phyloP scores from a whole-genome alignment of 2,888 invertebrate species.

The Eristalis arbustorum region DNA sequence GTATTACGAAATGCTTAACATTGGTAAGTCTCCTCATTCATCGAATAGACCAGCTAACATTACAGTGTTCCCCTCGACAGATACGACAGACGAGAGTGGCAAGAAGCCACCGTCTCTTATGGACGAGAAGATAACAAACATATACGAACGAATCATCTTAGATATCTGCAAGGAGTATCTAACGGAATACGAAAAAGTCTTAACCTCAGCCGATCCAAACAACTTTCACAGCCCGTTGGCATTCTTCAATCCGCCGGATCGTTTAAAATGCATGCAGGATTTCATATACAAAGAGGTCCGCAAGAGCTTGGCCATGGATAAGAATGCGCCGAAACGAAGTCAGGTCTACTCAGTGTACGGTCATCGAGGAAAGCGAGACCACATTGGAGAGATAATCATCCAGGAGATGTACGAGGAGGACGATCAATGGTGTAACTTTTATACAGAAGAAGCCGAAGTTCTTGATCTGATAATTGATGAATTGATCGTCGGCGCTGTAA shows the following conservation, averaged over 20 bases:
- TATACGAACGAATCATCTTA: constrained; percentile 83
- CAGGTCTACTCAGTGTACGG: constrained; percentile 78
- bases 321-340: constrained; percentile 77
- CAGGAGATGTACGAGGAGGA: constrained; percentile 87
- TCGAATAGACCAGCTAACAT: neutral
- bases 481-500: constrained; percentile 82
- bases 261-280: constrained; percentile 81
- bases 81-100: constrained; percentile 73
- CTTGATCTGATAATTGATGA: constrained; percentile 83
- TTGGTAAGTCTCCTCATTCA: constrained; percentile 73
- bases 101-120: constrained; percentile 74
- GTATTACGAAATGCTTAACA: constrained; percentile 74
- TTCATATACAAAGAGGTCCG: constrained; percentile 81
- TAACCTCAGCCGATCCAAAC: constrained; percentile 74
- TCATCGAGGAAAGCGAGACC: constrained; percentile 85
- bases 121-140: constrained; percentile 78
- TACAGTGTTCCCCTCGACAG: constrained; percentile 47
- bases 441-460: constrained; percentile 86
- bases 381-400: constrained; percentile 87
- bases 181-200: constrained; percentile 78
- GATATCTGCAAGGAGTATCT: constrained; percentile 84
- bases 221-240: constrained; percentile 78
- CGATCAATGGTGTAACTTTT: constrained; percentile 87
- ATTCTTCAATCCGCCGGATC: constrained; percentile 80
- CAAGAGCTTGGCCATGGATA: constrained; percentile 82